phyloP scores from a whole-genome alignment of 1,140 invertebrate species.

The Lordiphosa mommai region DNA sequence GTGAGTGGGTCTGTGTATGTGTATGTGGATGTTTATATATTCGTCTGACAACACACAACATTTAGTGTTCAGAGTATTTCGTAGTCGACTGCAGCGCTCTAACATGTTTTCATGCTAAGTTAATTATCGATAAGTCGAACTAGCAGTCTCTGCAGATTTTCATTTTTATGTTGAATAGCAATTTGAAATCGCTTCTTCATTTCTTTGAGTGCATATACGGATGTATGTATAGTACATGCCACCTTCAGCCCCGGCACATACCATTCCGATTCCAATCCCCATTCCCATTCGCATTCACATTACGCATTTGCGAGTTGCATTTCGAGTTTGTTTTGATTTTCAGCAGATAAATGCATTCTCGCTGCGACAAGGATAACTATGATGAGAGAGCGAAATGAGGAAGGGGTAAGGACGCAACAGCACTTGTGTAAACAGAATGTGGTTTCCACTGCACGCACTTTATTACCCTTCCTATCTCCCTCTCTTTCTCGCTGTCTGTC shows the following conservation, averaged over 20 bases:
- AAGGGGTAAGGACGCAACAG: background rate
- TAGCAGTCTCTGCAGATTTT: no score
- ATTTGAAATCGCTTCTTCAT: background rate
- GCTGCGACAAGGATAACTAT: conserved; percentile 2
- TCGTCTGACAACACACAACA: no score
- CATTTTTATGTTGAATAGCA: background rate
- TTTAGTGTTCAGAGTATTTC: no score
- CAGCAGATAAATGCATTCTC: conserved; percentile 41
- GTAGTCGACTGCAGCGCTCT: no score
- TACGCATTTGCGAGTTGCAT: conserved; percentile 38
- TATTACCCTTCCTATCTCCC: background rate
- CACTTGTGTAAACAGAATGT: conserved; percentile 21
- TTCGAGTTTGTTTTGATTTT: conserved; percentile 42
- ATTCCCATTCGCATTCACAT: conserved; percentile 28
- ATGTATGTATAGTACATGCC: background rate
- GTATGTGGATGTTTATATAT: no score
- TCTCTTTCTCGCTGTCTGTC: background rate
- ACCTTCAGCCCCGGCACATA: conserved; percentile 10
- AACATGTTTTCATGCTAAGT: no score
- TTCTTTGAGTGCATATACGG: background rate
- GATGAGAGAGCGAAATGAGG: background rate
- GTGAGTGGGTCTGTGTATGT: no score
- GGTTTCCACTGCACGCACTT: conserved; percentile 35
- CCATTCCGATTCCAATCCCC: background rate
- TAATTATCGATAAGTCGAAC: no score